These are phyloP conservation scores for Myotis findleyi DNA, from an alignment of 2,797 vertebrate species.

Conservation along the genomic window DNA sequence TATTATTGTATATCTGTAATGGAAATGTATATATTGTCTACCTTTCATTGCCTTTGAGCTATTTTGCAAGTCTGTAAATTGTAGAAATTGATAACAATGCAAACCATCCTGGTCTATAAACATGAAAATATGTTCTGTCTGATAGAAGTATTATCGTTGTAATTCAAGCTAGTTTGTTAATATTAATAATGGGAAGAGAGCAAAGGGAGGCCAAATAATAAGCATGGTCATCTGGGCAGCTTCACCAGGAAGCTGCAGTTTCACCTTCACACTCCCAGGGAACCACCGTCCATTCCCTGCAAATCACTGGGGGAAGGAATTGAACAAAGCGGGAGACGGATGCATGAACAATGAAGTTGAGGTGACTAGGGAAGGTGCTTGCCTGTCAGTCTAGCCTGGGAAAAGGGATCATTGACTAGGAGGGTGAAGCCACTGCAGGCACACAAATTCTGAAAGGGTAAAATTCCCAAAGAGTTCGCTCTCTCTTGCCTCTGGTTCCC, in stretches of 20 bases:
- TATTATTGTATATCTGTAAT: neutral
- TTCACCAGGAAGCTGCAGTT: too few species aligned
- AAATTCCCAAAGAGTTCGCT: neutral
- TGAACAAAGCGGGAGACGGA: neutral
- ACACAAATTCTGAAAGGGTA: neutral
- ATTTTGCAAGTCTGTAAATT: slow-evolving; percentile 47
- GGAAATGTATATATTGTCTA: neutral
- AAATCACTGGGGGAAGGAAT: neutral
- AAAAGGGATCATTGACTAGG: neutral
- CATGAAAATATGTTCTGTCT: neutral
- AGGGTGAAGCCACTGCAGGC: neutral
- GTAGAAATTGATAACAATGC: neutral
- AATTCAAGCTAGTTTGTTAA: neutral
- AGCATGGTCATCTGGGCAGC: too few species aligned
- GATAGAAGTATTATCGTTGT: neutral
- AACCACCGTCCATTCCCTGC: neutral
- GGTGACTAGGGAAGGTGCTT: neutral
- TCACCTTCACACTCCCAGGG: too few species aligned
- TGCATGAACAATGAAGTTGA: neutral
- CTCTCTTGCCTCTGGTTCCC: neutral
- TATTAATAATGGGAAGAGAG: neutral
- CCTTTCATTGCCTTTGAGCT: slow-evolving; percentile 24
- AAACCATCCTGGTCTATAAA: slow-evolving; percentile 36
- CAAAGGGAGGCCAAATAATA: neutral
- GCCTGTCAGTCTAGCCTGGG: neutral